phyloP scores from a whole-genome alignment of 2,113 vertebrate species.

The Ancistrus triradiatus region DNA sequence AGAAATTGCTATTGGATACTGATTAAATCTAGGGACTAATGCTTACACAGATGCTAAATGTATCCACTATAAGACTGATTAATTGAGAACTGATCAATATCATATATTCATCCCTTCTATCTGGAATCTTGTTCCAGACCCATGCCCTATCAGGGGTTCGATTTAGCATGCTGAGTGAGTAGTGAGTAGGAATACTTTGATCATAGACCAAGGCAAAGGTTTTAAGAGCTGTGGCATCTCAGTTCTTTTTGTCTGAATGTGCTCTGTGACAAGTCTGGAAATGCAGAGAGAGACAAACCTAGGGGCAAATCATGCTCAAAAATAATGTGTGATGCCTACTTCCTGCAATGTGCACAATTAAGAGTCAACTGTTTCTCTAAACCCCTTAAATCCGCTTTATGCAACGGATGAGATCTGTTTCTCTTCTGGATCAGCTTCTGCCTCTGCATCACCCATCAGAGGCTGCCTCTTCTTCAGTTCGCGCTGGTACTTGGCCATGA shows the following conservation, averaged over 20 bases:
- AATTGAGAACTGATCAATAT: too few relatives aligned
- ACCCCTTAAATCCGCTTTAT: slow-evolving; percentile 63
- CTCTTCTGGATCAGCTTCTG: slow-evolving; percentile 81
- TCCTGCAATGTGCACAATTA: too few relatives aligned
- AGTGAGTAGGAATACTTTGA: neutral
- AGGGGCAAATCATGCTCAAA: too few relatives aligned
- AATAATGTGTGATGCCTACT: too few relatives aligned
- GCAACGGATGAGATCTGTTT: slow-evolving; percentile 98
- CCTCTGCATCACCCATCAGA: slow-evolving; percentile 91
- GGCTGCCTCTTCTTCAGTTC: slow-evolving; percentile 97
- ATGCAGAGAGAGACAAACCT: neutral
- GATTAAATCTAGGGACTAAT: too few relatives aligned
- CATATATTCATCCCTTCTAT: too few relatives aligned
- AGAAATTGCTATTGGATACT: too few relatives aligned
- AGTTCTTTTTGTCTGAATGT: neutral
- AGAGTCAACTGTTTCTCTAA: neutral
- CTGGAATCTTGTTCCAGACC: too few relatives aligned
- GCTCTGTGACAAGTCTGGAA: neutral
- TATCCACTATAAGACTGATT: too few relatives aligned
- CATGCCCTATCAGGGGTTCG: too few relatives aligned
- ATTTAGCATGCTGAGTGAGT: neutral
- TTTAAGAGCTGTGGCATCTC: neutral
- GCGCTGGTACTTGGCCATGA: slow-evolving; percentile 97
- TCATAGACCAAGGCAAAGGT: neutral
- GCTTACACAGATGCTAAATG: too few relatives aligned